Evolutionary conservation across 2,888 invertebrate genomes (phyloP), one percentile per base, ranked within the genome.

Genomic region (Anorthoa munda): DNA sequence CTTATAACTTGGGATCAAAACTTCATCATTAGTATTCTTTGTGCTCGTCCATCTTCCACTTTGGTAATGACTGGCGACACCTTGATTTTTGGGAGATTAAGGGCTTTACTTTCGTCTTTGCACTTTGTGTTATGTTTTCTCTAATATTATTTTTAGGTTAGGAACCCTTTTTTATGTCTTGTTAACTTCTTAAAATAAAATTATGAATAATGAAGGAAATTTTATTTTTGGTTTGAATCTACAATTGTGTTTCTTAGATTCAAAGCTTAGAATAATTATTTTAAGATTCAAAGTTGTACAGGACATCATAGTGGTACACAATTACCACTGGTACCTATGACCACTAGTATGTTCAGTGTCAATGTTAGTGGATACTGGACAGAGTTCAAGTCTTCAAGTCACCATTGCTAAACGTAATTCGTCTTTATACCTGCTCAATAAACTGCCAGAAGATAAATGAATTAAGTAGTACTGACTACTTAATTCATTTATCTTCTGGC

Each of bases 21-120:
- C 63, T 75, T 78, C 15, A 64, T 60, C 63, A 75, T 84, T 73
- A 84, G 70, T 84, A 78, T 72, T 83, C 83, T 69, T 65, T 69
- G 70, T 77, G 66, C 59, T 17, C 51, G 56, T 61, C 64, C 66
- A 69, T 59, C 66, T 74, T 72, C 23, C 68, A 64, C 58, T 81
- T 75, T 56, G 58, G 53, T 83, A 81, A 76, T 77, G 64, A 79
- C 65, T 75, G 82, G 70, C 23, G 64, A 73, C 67, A 60, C 46
- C 65, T 67, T 71, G 59, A 81, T 58, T 64, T 75, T 70, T 18
- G 18, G 12, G 21, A 75, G 79, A 82, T 82, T 84, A 86, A 66
- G 61, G 72, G 66, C 75, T 79, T 83, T 72, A 63, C 67, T 74
- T 75, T 67, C 55, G 39, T 69, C 67, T 75, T 71, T 60, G 59